Percentiles rank a stretch among this genome's conserved stretches.
phyloP scores from a whole-genome alignment of 2,797 vertebrate species.

The Enteromius paludinosus region DNA sequence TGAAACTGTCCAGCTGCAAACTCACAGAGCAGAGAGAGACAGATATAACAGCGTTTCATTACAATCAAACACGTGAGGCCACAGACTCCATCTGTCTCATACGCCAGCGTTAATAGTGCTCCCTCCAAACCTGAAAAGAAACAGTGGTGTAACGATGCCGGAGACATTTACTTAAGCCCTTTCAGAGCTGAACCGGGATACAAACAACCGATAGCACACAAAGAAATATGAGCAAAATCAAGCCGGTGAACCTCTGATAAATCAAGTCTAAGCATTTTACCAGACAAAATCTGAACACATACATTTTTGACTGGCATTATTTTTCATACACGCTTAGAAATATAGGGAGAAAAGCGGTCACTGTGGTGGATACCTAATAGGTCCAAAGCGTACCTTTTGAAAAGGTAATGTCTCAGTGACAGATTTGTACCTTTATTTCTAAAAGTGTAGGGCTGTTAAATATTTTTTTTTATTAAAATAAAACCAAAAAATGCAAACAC shows the following conservation, averaged over 20 bases:
- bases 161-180: neutral
- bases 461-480: neutral
- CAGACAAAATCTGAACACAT: neutral
- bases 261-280: neutral
- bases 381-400: no score
- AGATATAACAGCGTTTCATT: constrained; percentile 47
- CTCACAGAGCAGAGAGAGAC: constrained; percentile 8
- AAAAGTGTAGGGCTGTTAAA: neutral
- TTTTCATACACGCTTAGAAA: neutral
- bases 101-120: constrained; percentile 42
- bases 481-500: neutral
- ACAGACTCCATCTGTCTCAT: constrained; percentile 51
- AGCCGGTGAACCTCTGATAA: neutral
- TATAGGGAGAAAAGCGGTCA: no score
- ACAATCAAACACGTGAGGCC: constrained; percentile 35
- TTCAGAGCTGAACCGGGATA: neutral
- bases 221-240: constrained; percentile 8
- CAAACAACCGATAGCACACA: neutral
- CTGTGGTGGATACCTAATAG: no score
- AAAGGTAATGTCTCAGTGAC: no score
- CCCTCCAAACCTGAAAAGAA: constrained; percentile 43
- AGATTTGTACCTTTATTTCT: no score
- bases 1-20: constrained; percentile 30
- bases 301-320: neutral
- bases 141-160: neutral